Percentiles rank a stretch among this genome's conserved stretches.
phyloP scores from a whole-genome alignment of 2,888 invertebrate species.

The Xestobium rufovillosum region DNA sequence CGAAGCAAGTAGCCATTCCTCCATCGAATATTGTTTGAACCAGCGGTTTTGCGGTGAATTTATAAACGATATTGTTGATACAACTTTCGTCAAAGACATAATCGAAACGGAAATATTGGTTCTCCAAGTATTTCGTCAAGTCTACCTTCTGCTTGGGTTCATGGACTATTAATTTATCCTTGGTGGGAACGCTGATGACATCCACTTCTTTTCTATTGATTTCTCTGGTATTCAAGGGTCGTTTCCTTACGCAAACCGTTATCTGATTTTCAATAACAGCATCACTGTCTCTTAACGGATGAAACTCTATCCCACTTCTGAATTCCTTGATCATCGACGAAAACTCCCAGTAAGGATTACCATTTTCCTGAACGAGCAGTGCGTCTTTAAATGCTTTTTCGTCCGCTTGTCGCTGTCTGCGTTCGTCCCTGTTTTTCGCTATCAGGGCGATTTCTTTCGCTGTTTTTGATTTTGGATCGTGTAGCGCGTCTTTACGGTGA shows the following conservation, averaged over 20 bases:
- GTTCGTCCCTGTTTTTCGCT: slow-evolving; percentile 90
- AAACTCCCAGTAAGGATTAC: slow-evolving; percentile 96
- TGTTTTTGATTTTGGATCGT: slow-evolving; percentile 37
- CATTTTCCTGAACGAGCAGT: slow-evolving; percentile 82
- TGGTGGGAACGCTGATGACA: slow-evolving; percentile 92
- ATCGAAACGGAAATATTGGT: slow-evolving; percentile 96
- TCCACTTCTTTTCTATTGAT: slow-evolving; percentile 79
- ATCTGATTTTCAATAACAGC: slow-evolving; percentile 88
- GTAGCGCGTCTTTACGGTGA: slow-evolving; percentile 27
- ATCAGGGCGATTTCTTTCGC: slow-evolving; percentile 86
- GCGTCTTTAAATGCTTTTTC: slow-evolving; percentile 83
- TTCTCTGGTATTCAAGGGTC: slow-evolving; percentile 94
- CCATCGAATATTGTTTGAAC: slow-evolving; percentile 98
- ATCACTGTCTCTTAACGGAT: slow-evolving; percentile 77
- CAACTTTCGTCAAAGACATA: slow-evolving; percentile 96
- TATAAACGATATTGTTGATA: slow-evolving; percentile 94
- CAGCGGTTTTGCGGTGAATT: slow-evolving; percentile 96
- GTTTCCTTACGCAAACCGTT: slow-evolving; percentile 95
- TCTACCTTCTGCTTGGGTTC: slow-evolving; percentile 95
- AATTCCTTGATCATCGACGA: slow-evolving; percentile 90
- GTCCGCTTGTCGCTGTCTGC: slow-evolving; percentile 81
- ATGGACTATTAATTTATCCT: slow-evolving; percentile 77
- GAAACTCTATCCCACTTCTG: slow-evolving; percentile 74
- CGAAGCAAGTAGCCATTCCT: slow-evolving; percentile 99
- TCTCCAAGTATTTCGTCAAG: slow-evolving; percentile 95